These are phyloP conservation scores for Kuschelorhynchus macadamiae DNA, from an alignment of 2,888 invertebrate genomes.

Conservation along the genomic window DNA sequence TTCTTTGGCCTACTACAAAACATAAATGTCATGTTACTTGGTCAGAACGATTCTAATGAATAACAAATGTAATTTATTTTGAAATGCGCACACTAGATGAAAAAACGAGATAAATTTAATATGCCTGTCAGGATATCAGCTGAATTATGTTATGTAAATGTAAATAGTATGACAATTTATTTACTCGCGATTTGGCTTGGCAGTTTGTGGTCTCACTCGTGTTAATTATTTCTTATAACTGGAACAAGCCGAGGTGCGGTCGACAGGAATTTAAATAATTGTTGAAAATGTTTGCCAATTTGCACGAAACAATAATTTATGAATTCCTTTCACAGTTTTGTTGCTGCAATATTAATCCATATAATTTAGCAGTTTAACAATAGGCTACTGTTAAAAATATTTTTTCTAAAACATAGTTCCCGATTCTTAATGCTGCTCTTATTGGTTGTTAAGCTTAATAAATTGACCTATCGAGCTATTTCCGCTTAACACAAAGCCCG, in stretches of 20 bases:
- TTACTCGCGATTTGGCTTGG: slow-evolving; percentile 30
- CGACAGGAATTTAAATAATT: slow-evolving; percentile 1
- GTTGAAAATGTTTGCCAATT: neutral
- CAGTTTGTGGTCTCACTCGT: slow-evolving; percentile 13
- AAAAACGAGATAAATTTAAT: slow-evolving; percentile 45
- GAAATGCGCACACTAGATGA: slow-evolving; percentile 34
- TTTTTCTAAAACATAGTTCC: no score
- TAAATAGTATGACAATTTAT: slow-evolving; percentile 46
- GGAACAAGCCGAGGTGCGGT: slow-evolving; percentile 20
- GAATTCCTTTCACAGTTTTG: no score
- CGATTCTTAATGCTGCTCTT: no score
- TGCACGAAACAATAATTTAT: no score
- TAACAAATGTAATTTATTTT: slow-evolving; percentile 47
- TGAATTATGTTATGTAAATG: slow-evolving; percentile 46
- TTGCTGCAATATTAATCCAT: no score
- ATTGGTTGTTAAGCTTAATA: no score
- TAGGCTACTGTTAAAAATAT: no score
- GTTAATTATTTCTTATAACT: slow-evolving; percentile 30
- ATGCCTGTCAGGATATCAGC: slow-evolving; percentile 38
- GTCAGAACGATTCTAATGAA: slow-evolving; percentile 39
- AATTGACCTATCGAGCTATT: no score
- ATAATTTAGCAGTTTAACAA: no score
- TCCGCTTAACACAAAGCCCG: no score
- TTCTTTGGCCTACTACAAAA: slow-evolving; percentile 42
- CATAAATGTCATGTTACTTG: slow-evolving; percentile 36